Evolutionary conservation across 2,888 invertebrate genomes (phyloP).

Genomic region (Melanophora roralis): DNA sequence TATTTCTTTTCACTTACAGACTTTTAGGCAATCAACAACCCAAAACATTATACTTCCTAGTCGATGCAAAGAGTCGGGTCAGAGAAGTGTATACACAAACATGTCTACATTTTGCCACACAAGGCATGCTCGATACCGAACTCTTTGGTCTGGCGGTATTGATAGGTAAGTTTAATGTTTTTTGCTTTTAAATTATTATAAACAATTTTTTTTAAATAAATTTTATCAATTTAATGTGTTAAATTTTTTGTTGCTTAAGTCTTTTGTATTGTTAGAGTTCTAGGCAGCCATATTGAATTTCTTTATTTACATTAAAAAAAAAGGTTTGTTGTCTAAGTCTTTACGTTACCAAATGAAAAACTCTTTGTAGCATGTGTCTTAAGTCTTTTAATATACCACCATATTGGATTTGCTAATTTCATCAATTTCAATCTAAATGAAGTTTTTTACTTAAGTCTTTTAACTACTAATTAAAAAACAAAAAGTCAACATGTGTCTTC

Average conservation of each 20-base stretch:
- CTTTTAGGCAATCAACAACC: slow-evolving; percentile 77
- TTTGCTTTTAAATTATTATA: neutral
- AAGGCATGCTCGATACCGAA: slow-evolving; percentile 89
- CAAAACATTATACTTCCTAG: slow-evolving; percentile 78
- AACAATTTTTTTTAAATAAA: no score
- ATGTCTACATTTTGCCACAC: slow-evolving; percentile 86
- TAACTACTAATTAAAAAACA: neutral
- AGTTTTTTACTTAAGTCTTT: slow-evolving; percentile 21
- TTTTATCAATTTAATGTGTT: neutral
- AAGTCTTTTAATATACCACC: neutral
- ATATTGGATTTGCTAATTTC: neutral
- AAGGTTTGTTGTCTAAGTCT: slow-evolving; percentile 8
- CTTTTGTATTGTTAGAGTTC: no score
- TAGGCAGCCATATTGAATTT: neutral
- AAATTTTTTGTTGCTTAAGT: neutral
- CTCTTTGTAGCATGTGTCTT: neutral
- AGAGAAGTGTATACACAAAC: slow-evolving; percentile 89
- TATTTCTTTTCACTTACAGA: slow-evolving; percentile 66
- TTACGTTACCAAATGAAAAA: no score
- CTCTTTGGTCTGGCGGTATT: slow-evolving; percentile 89
- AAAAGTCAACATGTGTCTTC: neutral
- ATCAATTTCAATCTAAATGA: no score
- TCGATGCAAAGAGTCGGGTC: slow-evolving; percentile 88
- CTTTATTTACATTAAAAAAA: neutral
- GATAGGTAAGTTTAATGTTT: slow-evolving; percentile 82